phyloP scores from a whole-genome alignment of 2,888 invertebrate species.

The Cosmorhoe ocellata region DNA sequence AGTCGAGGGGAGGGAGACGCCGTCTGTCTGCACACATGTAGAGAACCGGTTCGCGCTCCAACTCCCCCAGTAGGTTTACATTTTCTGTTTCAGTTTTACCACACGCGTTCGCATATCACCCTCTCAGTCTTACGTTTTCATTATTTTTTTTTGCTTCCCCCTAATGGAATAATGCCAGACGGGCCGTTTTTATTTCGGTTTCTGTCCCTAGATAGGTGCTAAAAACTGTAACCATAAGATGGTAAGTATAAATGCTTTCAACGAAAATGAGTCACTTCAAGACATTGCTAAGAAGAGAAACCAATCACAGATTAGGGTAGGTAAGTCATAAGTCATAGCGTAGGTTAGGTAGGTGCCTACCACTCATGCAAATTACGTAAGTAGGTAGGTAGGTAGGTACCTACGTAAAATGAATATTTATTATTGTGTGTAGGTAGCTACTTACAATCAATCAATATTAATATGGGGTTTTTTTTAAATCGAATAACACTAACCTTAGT shows the following conservation, averaged over 20 bases:
- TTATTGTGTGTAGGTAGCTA: too few relatives aligned
- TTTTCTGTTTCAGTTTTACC: conserved; percentile 66
- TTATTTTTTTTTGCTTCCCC: conserved; percentile 79
- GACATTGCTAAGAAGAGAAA: too few relatives aligned
- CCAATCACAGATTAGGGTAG: too few relatives aligned
- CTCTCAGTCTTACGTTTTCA: conserved; percentile 73
- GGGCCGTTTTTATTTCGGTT: conserved; percentile 70
- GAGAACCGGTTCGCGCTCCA: conserved; percentile 78
- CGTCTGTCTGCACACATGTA: conserved; percentile 78
- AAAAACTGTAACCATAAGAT: conserved; percentile 8
- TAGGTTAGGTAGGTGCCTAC: too few relatives aligned
- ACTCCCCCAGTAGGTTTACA: conserved; percentile 72
- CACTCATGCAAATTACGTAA: too few relatives aligned
- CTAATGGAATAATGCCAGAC: conserved; percentile 74
- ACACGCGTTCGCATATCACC: conserved; percentile 69
- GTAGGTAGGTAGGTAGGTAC: too few relatives aligned
- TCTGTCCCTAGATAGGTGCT: conserved; percentile 60
- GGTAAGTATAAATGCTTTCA: conserved; percentile 14
- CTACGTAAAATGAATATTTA: too few relatives aligned
- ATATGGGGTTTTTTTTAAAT: too few relatives aligned
- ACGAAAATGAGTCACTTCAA: background rate
- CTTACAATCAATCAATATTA: too few relatives aligned
- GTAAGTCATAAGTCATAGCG: too few relatives aligned
- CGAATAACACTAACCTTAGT: too few relatives aligned
- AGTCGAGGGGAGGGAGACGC: conserved; percentile 71